These are phyloP conservation scores for Cactoblastis cactorum DNA, from an alignment of 2,888 invertebrate species.

Conservation along the genomic window DNA sequence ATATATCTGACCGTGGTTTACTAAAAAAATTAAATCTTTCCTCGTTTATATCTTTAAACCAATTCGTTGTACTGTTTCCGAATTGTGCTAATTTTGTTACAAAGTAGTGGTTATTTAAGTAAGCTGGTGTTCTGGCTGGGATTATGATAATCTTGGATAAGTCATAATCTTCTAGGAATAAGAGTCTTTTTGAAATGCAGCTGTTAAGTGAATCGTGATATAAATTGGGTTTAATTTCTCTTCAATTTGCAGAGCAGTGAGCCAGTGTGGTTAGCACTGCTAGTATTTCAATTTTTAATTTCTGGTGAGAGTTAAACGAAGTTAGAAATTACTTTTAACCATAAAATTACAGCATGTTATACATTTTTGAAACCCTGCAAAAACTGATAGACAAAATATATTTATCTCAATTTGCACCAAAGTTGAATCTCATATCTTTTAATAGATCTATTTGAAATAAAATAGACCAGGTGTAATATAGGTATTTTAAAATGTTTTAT, in stretches of 20 bases:
- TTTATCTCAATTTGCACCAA: no score
- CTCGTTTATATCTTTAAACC: not conserved
- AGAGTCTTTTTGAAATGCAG: slow-evolving; percentile 28
- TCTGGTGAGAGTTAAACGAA: not conserved
- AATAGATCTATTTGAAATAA: no score
- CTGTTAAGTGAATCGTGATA: slow-evolving; percentile 23
- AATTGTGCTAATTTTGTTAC: slow-evolving; percentile 10
- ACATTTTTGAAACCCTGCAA: no score
- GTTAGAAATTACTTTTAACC: no score
- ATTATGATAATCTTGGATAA: slow-evolving; percentile 14
- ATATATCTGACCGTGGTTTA: no score
- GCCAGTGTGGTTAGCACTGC: not conserved
- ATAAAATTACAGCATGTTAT: no score
- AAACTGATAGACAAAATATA: no score
- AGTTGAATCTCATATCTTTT: no score
- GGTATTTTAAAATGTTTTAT: no score
- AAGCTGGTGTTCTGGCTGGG: slow-evolving; percentile 12
- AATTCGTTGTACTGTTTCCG: slow-evolving; percentile 1
- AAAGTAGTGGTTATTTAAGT: slow-evolving; percentile 13
- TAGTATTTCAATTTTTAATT: not conserved
- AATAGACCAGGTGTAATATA: no score
- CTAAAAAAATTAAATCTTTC: no score
- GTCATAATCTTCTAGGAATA: slow-evolving; percentile 22
- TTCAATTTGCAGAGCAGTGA: slow-evolving; percentile 17
- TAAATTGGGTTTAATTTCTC: slow-evolving; percentile 26